Evolutionary conservation across 2,113 vertebrate species (phyloP), one percentile per base, ranked within the genome.

Genomic region (Anarhynchus alexandrinus): DNA sequence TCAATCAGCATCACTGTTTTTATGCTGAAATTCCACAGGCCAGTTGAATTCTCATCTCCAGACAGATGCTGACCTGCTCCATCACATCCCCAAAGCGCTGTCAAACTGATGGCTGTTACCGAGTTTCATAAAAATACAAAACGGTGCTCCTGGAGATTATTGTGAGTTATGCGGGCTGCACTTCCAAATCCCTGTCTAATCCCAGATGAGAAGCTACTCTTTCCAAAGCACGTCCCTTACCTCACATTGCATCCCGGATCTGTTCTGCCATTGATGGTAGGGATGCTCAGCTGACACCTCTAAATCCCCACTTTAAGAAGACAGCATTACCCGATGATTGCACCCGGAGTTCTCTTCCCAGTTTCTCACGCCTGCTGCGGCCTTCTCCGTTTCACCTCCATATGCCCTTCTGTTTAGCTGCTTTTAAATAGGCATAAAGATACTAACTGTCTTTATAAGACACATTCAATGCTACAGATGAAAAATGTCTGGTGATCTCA

Each of bases 211-310:
- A 66, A 59, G 5, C 10, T 92, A 23, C 2, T 52, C 59, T 82
- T 95, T 59, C 25, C 47, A 67, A 67, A 51, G 10, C 23, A 12
- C 1, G 1, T 79, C 18, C 22, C 12, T 65, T 81, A 36, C 34
- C 36, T 67, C 22, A 9, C 2, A 2, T 18, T 22, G 5, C 1
- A 1, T 38, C 30, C 3, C 1, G 21, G 23, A 70, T 26, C 21
- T 62, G 2, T 72, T 87, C 52, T 36, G 7, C 27, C 6, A 1
- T 42, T 57, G 54, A 51, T 51, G 22, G 32, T 20, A 47, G 7
- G 30, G 25, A 66, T 29, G 40, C 26, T 47, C 11, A 55, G 21
- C 10, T 76, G 38, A 65, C 21, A 54, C 11, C 3, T 62, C 40
- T 62, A 76, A 79, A 91, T 55, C 26, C 29, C 3, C 22, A 19